phyloP scores from a whole-genome alignment of 2,113 vertebrate species.

The Halichoeres trimaculatus region DNA sequence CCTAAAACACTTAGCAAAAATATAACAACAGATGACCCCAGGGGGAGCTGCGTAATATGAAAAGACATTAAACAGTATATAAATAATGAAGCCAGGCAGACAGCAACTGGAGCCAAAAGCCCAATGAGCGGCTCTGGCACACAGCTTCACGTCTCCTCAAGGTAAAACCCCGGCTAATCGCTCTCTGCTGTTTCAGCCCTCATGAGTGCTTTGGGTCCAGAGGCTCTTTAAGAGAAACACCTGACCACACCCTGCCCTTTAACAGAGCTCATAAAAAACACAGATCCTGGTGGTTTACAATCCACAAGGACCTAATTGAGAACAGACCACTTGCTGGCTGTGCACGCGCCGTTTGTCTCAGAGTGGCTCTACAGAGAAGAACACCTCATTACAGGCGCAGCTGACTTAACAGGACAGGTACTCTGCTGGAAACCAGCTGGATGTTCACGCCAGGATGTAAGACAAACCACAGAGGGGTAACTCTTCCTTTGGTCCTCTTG shows the following conservation, averaged over 20 bases:
- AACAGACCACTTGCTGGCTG: constrained; percentile 57
- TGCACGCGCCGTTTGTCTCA: constrained; percentile 44
- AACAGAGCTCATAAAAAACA: constrained; percentile 65
- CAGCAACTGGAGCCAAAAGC: constrained; percentile 1
- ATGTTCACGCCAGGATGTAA: constrained; percentile 22
- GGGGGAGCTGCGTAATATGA: neutral
- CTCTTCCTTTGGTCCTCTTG: neutral
- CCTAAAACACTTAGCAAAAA: neutral
- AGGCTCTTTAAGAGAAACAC: constrained; percentile 72
- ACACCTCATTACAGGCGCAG: constrained; percentile 31
- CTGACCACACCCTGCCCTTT: constrained; percentile 62
- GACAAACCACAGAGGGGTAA: constrained; percentile 3
- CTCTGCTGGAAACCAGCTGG: constrained; percentile 1
- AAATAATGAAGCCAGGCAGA: constrained; percentile 3
- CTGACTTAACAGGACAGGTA: constrained; percentile 35
- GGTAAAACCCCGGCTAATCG: constrained; percentile 32
- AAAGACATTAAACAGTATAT: neutral
- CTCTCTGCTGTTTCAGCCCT: constrained; percentile 25
- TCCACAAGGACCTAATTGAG: constrained; percentile 65
- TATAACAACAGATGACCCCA: neutral
- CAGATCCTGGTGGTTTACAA: constrained; percentile 60
- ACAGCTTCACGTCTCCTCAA: constrained; percentile 8
- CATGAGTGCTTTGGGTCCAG: constrained; percentile 48
- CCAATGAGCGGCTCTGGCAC: neutral
- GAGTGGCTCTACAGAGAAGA: constrained; percentile 35